Evolutionary conservation across 2,888 invertebrate species (phyloP), one percentile per base, ranked within the genome.

Genomic region (Tillus elongatus): DNA sequence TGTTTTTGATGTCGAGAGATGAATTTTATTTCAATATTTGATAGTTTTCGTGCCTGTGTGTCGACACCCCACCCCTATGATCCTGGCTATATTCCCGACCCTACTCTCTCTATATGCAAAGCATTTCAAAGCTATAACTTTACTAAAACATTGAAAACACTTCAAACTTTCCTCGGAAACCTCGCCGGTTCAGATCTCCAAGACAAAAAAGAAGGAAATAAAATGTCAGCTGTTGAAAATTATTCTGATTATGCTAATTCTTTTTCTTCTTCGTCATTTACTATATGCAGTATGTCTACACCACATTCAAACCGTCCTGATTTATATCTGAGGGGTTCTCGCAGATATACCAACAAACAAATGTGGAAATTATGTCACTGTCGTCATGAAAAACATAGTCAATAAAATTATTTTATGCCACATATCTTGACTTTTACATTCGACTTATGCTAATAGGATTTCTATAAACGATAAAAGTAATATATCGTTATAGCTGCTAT

Each of bases 181-280:
- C 52, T 50, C 37, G 41, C 52, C 46, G 50, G 47, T 40, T 44
- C 47, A 44, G 42, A 41, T 42, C 35, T 39, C 40, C 42, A 43
- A 45, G 48, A 51, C 34, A 47, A 68, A 69, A 69, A 70, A 69
- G 69, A 67, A 66, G 68, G 66, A 69, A 66, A 68, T 68, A 68
- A 67, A 69, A 69, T 71, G 72, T 71, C 71, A 72, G 71, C 71
- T 72, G 72, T 67, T 69, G 69, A 67, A 70, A 71, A 72, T 72
- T 71, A 72, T 72, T 71, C 70, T 71, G 71, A 72, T 72, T 72
- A 72, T 72, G 72, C 72, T 72, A 72, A 72, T 72, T 71, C 68
- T 66, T 68, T 68, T 69, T 69, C 67, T 69, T 54, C 53, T 53
- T 53, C 53, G 54, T 55, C 56, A 53, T 52, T 54, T 52, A 46